Percentiles rank a stretch among this genome's conserved stretches.
These are phyloP conservation scores for Acipenser transmontanus DNA, from an alignment of 2,797 vertebrate species.

Conservation along the genomic window DNA sequence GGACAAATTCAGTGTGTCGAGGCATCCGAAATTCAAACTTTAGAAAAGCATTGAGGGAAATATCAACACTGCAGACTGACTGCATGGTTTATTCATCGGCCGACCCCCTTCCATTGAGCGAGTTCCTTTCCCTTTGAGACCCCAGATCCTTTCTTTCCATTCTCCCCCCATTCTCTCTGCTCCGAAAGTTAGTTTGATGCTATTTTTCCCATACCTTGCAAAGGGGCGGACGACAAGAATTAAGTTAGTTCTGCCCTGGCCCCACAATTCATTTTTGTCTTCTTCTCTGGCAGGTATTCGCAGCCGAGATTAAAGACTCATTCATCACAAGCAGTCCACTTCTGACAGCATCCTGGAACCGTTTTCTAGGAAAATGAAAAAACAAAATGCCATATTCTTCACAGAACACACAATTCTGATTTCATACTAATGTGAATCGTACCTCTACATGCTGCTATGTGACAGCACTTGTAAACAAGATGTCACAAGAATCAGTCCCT, in stretches of 20 bases:
- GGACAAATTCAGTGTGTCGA: slow-evolving; percentile 69
- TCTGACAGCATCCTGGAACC: slow-evolving; percentile 26
- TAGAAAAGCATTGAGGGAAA: slow-evolving; percentile 70
- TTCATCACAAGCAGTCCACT: slow-evolving; percentile 60
- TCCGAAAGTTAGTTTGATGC: slow-evolving; percentile 54
- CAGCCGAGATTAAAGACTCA: slow-evolving; percentile 51
- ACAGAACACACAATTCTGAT: too few relatives aligned
- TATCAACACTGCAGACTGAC: slow-evolving; percentile 65
- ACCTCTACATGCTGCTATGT: too few relatives aligned
- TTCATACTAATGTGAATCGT: too few relatives aligned
- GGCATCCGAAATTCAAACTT: slow-evolving; percentile 74
- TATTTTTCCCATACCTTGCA: slow-evolving; percentile 79
- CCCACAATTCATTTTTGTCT: slow-evolving; percentile 57
- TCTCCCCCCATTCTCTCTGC: slow-evolving; percentile 67
- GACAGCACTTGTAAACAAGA: too few relatives aligned
- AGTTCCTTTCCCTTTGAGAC: slow-evolving; percentile 58
- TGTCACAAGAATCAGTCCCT: too few relatives aligned
- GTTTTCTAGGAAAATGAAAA: too few relatives aligned
- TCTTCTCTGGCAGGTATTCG: slow-evolving; percentile 61
- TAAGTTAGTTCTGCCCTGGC: slow-evolving; percentile 75
- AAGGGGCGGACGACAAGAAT: slow-evolving; percentile 76
- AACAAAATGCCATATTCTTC: too few relatives aligned
- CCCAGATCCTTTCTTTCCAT: slow-evolving; percentile 52
- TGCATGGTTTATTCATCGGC: slow-evolving; percentile 63
- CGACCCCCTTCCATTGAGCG: slow-evolving; percentile 65